Evolutionary conservation across 2,888 invertebrate species (phyloP).

Genomic region (Campoplex nolae): DNA sequence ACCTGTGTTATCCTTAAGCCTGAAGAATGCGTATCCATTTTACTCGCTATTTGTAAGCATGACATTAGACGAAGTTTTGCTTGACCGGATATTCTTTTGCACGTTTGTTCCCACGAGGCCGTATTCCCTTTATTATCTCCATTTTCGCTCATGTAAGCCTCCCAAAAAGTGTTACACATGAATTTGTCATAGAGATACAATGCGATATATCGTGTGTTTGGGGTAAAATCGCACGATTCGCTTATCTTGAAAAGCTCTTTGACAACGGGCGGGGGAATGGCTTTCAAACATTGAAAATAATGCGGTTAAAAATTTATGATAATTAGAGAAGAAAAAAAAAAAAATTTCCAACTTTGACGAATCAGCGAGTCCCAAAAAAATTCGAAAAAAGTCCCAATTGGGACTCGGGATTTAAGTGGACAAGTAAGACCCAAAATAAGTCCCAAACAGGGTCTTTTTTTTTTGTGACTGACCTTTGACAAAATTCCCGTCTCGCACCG

Average conservation of each 20-base stretch:
- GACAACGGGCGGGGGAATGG: slow-evolving; percentile 74
- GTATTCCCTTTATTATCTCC: slow-evolving; percentile 28
- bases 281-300: slow-evolving; percentile 68
- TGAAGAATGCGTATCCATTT: slow-evolving; percentile 77
- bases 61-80: slow-evolving; percentile 77
- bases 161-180: slow-evolving; percentile 76
- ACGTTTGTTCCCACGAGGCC: slow-evolving; percentile 68
- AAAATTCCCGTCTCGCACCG: too few relatives aligned
- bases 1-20: slow-evolving; percentile 75
- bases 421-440: too few relatives aligned
- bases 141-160: slow-evolving; percentile 67
- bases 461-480: too few relatives aligned
- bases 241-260: slow-evolving; percentile 76
- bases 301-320: background rate
- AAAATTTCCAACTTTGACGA: too few relatives aligned
- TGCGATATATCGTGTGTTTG: slow-evolving; percentile 77
- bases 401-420: too few relatives aligned
- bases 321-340: background rate
- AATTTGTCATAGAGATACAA: slow-evolving; percentile 80
- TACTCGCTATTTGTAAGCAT: slow-evolving; percentile 81
- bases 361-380: too few relatives aligned
- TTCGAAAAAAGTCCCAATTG: too few relatives aligned
- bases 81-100: slow-evolving; percentile 71
- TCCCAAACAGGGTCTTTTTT: too few relatives aligned
- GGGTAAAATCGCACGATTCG: slow-evolving; percentile 73